Conservation (phyloP, 2,797 vertebrate genomes). For the Myiotriccus ornatus region DNA sequence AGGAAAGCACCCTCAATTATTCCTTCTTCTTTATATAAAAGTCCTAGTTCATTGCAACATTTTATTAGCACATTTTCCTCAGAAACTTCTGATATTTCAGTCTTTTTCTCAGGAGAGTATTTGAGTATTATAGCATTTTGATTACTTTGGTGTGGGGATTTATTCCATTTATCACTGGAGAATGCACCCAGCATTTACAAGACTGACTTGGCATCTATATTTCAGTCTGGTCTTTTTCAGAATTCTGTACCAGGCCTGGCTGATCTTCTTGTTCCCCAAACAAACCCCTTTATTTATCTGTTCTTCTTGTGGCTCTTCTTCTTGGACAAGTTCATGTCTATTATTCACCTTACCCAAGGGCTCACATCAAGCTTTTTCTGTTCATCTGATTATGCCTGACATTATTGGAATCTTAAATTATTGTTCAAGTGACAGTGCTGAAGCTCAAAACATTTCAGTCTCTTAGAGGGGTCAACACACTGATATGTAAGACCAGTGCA, state of each 20-base stretch:
- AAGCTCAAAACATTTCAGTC: constrained; percentile 48
- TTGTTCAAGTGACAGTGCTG: background rate
- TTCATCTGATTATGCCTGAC: constrained; percentile 7
- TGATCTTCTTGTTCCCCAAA: background rate
- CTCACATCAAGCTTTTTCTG: background rate
- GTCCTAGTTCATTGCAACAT: background rate
- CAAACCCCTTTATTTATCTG: background rate
- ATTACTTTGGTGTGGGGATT: background rate
- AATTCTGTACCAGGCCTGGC: background rate
- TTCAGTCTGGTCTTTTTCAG: background rate
- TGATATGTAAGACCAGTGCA: background rate
- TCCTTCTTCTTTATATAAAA: background rate
- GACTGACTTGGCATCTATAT: background rate
- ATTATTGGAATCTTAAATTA: constrained; percentile 36
- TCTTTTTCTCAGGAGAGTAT: background rate
- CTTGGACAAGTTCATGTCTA: background rate
- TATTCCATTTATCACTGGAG: background rate
- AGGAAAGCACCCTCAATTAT: background rate
- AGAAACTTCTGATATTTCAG: background rate
- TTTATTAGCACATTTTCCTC: background rate
- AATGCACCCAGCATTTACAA: background rate
- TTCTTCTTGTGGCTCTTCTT: background rate
- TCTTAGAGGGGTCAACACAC: constrained; percentile 18
- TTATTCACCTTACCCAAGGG: background rate
- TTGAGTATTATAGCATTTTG: background rate